Conservation (phyloP, 2,888 invertebrate species). For the Zaprionus bogoriensis region DNA sequence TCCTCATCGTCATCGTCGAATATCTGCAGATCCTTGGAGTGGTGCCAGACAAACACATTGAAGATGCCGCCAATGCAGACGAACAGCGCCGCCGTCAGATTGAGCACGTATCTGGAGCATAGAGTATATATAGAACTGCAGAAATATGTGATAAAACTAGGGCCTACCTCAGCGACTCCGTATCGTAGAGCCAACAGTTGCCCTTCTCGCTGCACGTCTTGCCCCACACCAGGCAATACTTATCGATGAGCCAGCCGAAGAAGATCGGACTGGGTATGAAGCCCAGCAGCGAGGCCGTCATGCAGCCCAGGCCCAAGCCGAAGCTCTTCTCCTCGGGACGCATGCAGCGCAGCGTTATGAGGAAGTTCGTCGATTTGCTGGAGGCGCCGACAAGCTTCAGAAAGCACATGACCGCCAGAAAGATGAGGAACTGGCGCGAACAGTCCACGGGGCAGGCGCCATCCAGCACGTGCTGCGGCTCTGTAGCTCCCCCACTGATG, state of each 20-base stretch:
- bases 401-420: slow-evolving; percentile 84
- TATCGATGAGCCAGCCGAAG: slow-evolving; percentile 87
- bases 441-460: slow-evolving; percentile 85
- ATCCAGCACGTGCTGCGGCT: slow-evolving; percentile 49
- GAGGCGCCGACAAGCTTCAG: slow-evolving; percentile 85
- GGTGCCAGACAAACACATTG: slow-evolving; percentile 86
- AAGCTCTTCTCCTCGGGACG: slow-evolving; percentile 88
- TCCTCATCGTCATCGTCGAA: slow-evolving; percentile 85
- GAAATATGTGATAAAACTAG: background rate
- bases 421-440: slow-evolving; percentile 84
- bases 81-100: slow-evolving; percentile 86
- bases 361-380: slow-evolving; percentile 85
- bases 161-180: slow-evolving; percentile 84
- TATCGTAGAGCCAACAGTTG: slow-evolving; percentile 90
- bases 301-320: slow-evolving; percentile 87
- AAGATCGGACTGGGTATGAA: slow-evolving; percentile 89
- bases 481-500: slow-evolving; percentile 11
- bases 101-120: slow-evolving; percentile 83
- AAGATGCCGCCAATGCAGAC: slow-evolving; percentile 86
- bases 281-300: slow-evolving; percentile 86
- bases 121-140: background rate
- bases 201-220: slow-evolving; percentile 87
- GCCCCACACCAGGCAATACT: slow-evolving; percentile 89
- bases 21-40: slow-evolving; percentile 86
- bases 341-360: slow-evolving; percentile 86